A percentile compares a stretch with the other conserved stretches of the same genome.
Evolutionary conservation across 2,888 invertebrate species (phyloP).

Genomic region (Belgica antarctica): DNA sequence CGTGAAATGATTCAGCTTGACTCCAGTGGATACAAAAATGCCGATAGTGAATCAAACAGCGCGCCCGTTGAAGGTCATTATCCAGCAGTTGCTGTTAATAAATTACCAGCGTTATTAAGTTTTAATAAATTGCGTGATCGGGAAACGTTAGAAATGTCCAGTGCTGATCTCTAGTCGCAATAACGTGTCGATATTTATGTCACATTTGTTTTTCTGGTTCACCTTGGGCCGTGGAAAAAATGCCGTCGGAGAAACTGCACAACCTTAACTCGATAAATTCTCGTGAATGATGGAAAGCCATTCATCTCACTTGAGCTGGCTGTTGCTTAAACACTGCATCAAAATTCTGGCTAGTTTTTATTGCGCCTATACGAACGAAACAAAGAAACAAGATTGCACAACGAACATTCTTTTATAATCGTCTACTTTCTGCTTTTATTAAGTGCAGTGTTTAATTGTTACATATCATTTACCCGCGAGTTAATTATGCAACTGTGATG

Average conservation of each 20-base stretch:
- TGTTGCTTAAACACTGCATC: background rate
- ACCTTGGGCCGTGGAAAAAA: background rate
- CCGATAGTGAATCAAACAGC: constrained; percentile 41
- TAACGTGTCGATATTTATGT: constrained; percentile 9
- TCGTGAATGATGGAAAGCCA: background rate
- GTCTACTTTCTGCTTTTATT: too few species aligned
- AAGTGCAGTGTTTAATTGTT: too few species aligned
- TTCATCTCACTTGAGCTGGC: background rate
- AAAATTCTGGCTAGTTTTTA: constrained; percentile 18
- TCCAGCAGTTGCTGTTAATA: constrained; percentile 2
- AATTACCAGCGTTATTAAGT: background rate
- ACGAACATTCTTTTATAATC: too few species aligned
- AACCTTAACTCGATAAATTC: too few species aligned
- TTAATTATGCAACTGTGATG: background rate
- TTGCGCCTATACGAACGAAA: constrained; percentile 24
- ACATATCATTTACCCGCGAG: background rate
- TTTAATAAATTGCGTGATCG: background rate
- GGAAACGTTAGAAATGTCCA: background rate
- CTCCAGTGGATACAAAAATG: constrained; percentile 41
- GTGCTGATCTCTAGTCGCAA: background rate
- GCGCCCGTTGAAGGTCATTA: constrained; percentile 39
- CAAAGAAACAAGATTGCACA: too few species aligned
- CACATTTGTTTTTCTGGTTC: constrained; percentile 13
- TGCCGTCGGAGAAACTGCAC: constrained; percentile 17
- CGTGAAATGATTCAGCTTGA: constrained; percentile 44